phyloP scores from a whole-genome alignment of 2,888 invertebrate genomes.

The Chrysomela aeneicollis region DNA sequence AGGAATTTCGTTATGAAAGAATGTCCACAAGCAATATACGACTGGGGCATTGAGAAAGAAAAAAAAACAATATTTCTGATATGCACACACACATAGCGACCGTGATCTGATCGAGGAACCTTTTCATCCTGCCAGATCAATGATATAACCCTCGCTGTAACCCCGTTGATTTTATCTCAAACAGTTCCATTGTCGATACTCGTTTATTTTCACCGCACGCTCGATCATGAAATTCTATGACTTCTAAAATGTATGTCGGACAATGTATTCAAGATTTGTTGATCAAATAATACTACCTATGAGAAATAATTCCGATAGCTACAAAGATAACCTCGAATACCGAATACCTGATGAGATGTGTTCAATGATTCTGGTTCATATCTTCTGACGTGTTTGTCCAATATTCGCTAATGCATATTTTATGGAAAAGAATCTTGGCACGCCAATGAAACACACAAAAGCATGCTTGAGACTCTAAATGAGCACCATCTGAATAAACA shows the following conservation, averaged over 20 bases:
- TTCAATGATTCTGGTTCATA: no score
- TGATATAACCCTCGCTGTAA: conserved; percentile 17
- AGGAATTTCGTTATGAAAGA: no score
- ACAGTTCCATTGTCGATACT: conserved; percentile 33
- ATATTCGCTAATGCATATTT: no score
- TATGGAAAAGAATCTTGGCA: neutral
- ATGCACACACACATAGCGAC: conserved; percentile 4
- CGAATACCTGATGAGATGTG: no score
- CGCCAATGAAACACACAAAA: neutral
- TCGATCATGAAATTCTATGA: conserved; percentile 28
- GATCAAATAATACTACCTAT: no score
- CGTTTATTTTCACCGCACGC: conserved; percentile 31
- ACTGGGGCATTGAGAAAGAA: neutral
- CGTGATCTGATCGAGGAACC: neutral
- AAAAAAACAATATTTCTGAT: conserved; percentile 10
- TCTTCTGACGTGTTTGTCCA: no score
- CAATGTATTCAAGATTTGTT: no score
- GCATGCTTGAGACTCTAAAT: neutral
- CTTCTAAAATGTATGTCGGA: neutral
- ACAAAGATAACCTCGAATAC: no score
- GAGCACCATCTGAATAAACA: neutral
- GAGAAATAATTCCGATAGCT: no score
- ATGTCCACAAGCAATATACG: neutral
- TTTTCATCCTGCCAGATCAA: conserved; percentile 18
- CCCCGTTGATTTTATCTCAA: conserved; percentile 33